A percentile compares a stretch with the other conserved stretches of the same genome.
These are phyloP conservation scores for Sebastes kiyomatsui DNA, from an alignment of 2,797 vertebrate genomes.

Conservation along the genomic window DNA sequence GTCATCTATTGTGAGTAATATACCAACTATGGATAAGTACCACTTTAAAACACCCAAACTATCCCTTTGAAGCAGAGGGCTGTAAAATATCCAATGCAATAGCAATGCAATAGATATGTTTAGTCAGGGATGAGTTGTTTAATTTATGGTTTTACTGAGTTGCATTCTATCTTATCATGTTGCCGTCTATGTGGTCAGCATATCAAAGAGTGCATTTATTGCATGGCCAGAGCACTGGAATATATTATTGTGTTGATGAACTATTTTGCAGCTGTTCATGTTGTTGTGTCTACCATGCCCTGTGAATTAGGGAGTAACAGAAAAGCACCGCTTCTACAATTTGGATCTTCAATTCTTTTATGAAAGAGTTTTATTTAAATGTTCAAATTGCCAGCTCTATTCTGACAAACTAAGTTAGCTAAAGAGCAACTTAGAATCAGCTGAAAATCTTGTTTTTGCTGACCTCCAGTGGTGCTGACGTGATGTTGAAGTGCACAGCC, in stretches of 20 bases:
- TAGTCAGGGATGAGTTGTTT: not conserved
- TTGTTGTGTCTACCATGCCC: not conserved
- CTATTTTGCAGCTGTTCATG: conserved; percentile 2
- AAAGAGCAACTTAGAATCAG: conserved; percentile 18
- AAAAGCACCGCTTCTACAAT: not conserved
- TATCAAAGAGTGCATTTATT: not conserved
- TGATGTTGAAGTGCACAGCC: not conserved
- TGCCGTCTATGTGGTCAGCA: not conserved
- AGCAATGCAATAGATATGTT: not conserved
- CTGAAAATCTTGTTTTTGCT: conserved; percentile 7
- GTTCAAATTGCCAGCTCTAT: not conserved
- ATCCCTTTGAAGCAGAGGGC: not conserved
- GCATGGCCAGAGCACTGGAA: not conserved
- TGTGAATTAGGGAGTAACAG: not conserved
- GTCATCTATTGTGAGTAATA: no score
- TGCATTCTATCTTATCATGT: not conserved
- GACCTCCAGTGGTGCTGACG: not conserved
- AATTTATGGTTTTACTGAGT: not conserved
- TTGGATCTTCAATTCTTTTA: not conserved
- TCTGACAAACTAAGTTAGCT: not conserved
- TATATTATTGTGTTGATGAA: not conserved
- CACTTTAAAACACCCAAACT: no score
- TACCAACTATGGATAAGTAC: no score
- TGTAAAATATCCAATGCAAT: not conserved
- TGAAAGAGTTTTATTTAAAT: not conserved